Evolutionary conservation across 30 jellyfish, hydroid and myxozoan species (phyloP).

Genomic region (Euphysa ruthae): DNA sequence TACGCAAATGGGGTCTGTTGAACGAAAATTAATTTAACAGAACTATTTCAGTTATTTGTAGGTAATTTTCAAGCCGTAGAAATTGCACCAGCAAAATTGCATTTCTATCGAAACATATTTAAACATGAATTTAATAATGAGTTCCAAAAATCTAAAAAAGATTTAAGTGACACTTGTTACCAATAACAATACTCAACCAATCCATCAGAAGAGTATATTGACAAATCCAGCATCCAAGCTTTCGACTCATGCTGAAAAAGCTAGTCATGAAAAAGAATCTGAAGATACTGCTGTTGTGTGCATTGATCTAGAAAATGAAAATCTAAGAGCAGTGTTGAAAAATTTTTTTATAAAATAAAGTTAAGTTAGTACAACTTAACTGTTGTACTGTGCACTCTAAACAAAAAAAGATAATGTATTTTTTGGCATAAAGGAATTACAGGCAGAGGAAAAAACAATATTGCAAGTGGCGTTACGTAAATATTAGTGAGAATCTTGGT

Average conservation of each 20-base stretch:
- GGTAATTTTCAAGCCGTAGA: neutral
- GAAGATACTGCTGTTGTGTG: neutral
- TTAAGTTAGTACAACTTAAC: too few species aligned
- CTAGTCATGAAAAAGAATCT: neutral
- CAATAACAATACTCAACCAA: neutral
- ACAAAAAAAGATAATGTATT: too few species aligned
- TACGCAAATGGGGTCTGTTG: too few species aligned
- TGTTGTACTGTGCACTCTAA: too few species aligned
- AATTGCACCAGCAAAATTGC: neutral
- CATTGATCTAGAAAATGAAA: neutral
- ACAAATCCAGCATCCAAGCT: neutral
- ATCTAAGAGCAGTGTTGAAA: too few species aligned
- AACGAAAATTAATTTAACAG: neutral
- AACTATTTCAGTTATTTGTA: neutral
- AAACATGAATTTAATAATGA: too few species aligned
- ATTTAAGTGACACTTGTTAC: neutral
- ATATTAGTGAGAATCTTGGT: too few species aligned
- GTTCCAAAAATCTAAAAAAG: neutral
- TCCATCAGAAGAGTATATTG: neutral
- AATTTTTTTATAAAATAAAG: too few species aligned
- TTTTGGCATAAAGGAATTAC: too few species aligned
- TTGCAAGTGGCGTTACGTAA: too few species aligned
- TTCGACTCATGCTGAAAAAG: neutral
- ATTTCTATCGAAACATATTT: neutral
- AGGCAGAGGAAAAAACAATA: too few species aligned